Percentiles rank a stretch among this genome's conserved stretches.
Evolutionary conservation across 2,797 vertebrate genomes (phyloP).

Genomic region (Amphiprion clarkii): DNA sequence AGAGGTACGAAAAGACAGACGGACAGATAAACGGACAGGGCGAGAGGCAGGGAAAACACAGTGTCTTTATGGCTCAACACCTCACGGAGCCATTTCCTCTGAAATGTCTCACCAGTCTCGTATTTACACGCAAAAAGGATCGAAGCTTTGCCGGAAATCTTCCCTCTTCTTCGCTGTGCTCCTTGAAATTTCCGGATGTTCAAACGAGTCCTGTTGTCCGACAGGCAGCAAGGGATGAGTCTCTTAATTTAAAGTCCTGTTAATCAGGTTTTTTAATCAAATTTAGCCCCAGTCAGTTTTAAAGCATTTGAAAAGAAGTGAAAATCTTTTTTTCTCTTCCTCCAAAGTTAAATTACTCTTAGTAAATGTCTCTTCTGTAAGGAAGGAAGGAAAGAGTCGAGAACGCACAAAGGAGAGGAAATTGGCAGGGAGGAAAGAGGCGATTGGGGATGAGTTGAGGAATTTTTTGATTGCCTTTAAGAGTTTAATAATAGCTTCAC

Average conservation of each 20-base stretch:
- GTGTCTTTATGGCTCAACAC: conserved; percentile 72
- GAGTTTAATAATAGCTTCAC: conserved; percentile 76
- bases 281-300: conserved; percentile 66
- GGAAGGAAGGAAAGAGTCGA: conserved; percentile 36
- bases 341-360: conserved; percentile 59
- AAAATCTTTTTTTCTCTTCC: conserved; percentile 39
- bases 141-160: conserved; percentile 49
- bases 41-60: conserved; percentile 62
- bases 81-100: conserved; percentile 57
- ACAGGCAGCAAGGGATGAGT: conserved; percentile 57
- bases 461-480: conserved; percentile 87
- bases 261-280: conserved; percentile 64
- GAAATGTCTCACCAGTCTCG: conserved; percentile 58
- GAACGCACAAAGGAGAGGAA: conserved; percentile 65
- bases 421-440: conserved; percentile 47
- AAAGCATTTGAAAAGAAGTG: conserved; percentile 73
- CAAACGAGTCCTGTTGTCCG: conserved; percentile 52
- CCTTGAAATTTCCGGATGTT: conserved; percentile 45
- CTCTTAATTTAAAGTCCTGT: conserved; percentile 56
- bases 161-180: neutral
- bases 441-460: conserved; percentile 58
- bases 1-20: conserved; percentile 48
- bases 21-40: conserved; percentile 30
- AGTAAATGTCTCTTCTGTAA: conserved; percentile 65
- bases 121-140: conserved; percentile 70